These are phyloP conservation scores for Cenopis cana DNA, from an alignment of 2,888 invertebrate species.

Conservation along the genomic window DNA sequence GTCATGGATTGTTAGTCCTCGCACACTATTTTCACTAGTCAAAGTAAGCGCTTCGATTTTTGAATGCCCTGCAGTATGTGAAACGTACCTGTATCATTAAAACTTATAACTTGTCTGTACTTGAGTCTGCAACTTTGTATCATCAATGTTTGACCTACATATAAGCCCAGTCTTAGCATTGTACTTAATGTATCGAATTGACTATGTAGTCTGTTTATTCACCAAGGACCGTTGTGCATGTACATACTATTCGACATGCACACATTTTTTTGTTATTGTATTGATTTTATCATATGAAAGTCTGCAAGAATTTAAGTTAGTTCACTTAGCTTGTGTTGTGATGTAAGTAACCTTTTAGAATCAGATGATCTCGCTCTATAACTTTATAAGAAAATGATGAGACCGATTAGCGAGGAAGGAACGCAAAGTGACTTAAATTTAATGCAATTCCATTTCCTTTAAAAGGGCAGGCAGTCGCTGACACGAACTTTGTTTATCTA, in stretches of 20 bases:
- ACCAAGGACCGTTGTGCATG: neutral
- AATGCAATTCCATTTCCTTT: conserved; percentile 14
- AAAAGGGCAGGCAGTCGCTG: conserved; percentile 13
- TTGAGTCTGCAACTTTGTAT: too few relatives aligned
- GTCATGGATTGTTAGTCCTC: too few relatives aligned
- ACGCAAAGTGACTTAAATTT: conserved; percentile 19
- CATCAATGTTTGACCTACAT: too few relatives aligned
- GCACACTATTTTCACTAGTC: too few relatives aligned
- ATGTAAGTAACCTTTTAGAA: neutral
- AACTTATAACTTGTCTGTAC: too few relatives aligned
- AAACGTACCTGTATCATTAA: too few relatives aligned
- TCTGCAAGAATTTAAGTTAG: neutral
- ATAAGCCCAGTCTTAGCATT: too few relatives aligned
- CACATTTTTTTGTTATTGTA: neutral
- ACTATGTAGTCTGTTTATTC: neutral
- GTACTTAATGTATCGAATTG: too few relatives aligned
- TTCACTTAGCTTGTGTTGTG: neutral
- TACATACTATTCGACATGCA: too few relatives aligned
- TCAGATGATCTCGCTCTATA: neutral
- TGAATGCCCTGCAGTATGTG: too few relatives aligned
- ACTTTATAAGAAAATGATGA: conserved; percentile 26
- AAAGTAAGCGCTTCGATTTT: too few relatives aligned
- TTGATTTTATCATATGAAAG: neutral
- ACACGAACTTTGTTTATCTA: conserved; percentile 20
- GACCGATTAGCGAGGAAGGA: conserved; percentile 15